phyloP scores from a whole-genome alignment of 1,140 invertebrate genomes.

The Cydia splendana region DNA sequence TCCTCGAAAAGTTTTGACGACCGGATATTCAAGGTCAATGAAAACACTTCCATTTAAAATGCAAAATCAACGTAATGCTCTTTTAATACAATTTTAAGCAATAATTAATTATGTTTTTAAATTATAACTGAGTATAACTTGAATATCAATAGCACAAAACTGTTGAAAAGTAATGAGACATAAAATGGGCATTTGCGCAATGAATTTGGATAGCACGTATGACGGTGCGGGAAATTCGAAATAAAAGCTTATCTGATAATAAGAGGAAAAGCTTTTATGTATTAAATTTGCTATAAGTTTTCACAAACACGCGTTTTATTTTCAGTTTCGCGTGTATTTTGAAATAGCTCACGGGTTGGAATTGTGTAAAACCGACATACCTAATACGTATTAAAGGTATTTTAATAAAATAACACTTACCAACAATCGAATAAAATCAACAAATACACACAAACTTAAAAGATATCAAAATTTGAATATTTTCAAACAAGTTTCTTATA shows the following conservation, averaged over 20 bases:
- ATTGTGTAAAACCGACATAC: neutral
- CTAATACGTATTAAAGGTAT: neutral
- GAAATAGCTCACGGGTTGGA: neutral
- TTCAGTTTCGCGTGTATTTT: neutral
- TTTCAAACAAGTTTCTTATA: neutral
- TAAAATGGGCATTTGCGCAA: neutral
- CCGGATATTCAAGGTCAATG: neutral
- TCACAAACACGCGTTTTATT: neutral
- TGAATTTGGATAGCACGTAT: neutral
- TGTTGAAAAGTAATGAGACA: neutral
- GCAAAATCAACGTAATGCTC: neutral
- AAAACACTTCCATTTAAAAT: neutral
- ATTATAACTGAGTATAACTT: neutral
- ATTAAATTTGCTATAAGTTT: neutral
- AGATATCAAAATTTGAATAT: neutral
- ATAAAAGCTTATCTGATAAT: neutral
- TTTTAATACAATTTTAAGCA: neutral
- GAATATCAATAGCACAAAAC: neutral
- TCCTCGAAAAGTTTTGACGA: conserved; percentile 6
- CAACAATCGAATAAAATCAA: neutral
- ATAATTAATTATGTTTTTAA: neutral
- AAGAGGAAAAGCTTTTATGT: too few relatives aligned
- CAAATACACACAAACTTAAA: neutral
- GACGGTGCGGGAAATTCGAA: neutral
- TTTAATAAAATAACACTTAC: conserved; percentile 7